Evolutionary conservation across 2,888 invertebrate genomes (phyloP).

Genomic region (Lissocephala sabroskyi): DNA sequence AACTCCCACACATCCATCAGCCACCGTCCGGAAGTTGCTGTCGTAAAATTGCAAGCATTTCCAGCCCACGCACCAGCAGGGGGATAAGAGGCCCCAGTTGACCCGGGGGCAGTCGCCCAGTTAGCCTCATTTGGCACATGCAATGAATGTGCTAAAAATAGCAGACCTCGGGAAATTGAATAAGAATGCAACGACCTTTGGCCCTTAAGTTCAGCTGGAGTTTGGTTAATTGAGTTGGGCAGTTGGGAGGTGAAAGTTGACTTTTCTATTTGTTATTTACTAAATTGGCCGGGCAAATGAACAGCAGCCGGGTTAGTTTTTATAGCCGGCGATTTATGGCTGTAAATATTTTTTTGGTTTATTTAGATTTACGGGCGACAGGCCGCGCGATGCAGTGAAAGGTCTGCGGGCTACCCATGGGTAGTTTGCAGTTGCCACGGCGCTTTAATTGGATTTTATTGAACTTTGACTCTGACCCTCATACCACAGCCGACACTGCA

Average conservation of each 20-base stretch:
- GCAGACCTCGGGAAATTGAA: constrained; percentile 22
- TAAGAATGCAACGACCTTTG: constrained; percentile 11
- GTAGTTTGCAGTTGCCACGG: constrained; percentile 21
- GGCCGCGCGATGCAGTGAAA: constrained; percentile 28
- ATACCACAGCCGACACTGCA: constrained; percentile 35
- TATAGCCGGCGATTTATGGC: not conserved
- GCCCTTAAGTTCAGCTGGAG: not conserved
- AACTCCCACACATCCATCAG: too few species aligned
- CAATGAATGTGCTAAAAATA: constrained; percentile 57
- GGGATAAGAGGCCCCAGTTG: constrained; percentile 39
- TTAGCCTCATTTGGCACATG: constrained; percentile 39
- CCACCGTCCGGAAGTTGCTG: constrained; percentile 40
- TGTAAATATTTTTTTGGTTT: constrained; percentile 8
- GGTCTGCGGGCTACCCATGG: constrained; percentile 38
- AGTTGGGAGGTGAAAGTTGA: constrained; percentile 43
- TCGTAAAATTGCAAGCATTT: constrained; percentile 28
- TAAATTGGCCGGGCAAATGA: constrained; percentile 33
- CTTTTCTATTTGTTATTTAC: constrained; percentile 39
- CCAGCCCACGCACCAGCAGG: constrained; percentile 6
- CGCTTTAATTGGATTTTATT: constrained; percentile 64
- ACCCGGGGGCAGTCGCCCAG: constrained; percentile 38
- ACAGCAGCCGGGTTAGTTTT: not conserved
- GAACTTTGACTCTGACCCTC: constrained; percentile 66
- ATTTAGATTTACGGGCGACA: constrained; percentile 46
- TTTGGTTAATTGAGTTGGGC: constrained; percentile 12